Base-by-base conservation (phyloP, 30 jellyfish, hydroid and myxozoan species). In the Aurelia coerulea region DNA sequence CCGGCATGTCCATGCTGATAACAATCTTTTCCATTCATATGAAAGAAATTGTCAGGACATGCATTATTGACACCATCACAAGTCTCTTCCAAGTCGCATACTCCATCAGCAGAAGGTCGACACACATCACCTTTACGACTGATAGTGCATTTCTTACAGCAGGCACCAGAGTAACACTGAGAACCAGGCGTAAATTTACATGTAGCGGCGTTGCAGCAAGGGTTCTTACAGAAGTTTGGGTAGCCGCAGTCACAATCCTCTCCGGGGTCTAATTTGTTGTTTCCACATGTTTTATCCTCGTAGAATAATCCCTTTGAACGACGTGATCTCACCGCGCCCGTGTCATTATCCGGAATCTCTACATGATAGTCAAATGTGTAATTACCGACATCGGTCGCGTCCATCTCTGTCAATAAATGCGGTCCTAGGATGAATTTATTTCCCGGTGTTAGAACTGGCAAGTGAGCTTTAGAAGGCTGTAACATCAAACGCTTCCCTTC, bases 221-320 rank as follows among this genome's bases (percentile, higher is more conserved):
- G 84, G 78, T 86, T 86, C 41, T 19, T 41, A 60, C 95, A 86
- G 51, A 54, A 86, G 52, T 19, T 32, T 46, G 88, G 85, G 4
- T 39, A 33, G 11, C 95, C 95, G 42, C 95, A 86, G 80, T 86
- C 95, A 23, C 95, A 86, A 39, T 86, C 89, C 37, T 86, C 95
- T 9, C 89, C 89, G 17, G 88, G 69, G 65, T 86, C 95, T 8
- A 86, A 41, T 49, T 65, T 84, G 81, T 84, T 84, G 17, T 84
- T 84, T 1, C 92, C 92, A 52, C 92, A 84, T 2, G 78, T 76
- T 9, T 50, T 72, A 1, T 12, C 87, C 1, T 64, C 81, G 65
- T 18, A 64, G 75, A 59, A 62, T 19, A 32, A n/a, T 8, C 75
- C 92, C 33, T 46, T 72, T 7, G 29, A 23, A 23, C 29, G 29